These are phyloP conservation scores for Dugesia japonica DNA, from an alignment of 2,888 invertebrate genomes.

Conservation along the genomic window DNA sequence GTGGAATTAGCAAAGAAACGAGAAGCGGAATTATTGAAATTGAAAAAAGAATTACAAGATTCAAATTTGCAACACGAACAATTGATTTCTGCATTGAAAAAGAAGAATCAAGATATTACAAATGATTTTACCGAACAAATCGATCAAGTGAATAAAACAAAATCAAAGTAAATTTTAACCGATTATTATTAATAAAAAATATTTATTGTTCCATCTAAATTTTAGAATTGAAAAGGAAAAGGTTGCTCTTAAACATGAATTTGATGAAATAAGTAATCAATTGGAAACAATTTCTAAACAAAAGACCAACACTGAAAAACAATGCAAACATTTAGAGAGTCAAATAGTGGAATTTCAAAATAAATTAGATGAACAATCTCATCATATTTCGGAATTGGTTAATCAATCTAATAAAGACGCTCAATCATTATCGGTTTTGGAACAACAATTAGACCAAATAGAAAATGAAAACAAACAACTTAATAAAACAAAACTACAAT, in stretches of 20 bases:
- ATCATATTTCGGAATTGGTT: slow-evolving; percentile 78
- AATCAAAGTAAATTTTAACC: slow-evolving; percentile 63
- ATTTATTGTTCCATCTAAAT: not conserved
- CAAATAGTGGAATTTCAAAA: slow-evolving; percentile 81
- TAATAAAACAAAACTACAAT: slow-evolving; percentile 72
- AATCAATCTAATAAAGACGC: slow-evolving; percentile 35
- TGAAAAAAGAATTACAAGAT: slow-evolving; percentile 89
- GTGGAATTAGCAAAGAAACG: slow-evolving; percentile 65
- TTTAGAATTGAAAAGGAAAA: slow-evolving; percentile 78
- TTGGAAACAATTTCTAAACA: slow-evolving; percentile 93
- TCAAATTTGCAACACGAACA: slow-evolving; percentile 89
- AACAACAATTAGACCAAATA: slow-evolving; percentile 67
- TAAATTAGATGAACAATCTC: slow-evolving; percentile 88
- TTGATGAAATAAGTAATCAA: slow-evolving; percentile 88
- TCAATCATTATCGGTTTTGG: not conserved
- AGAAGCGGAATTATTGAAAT: slow-evolving; percentile 92
- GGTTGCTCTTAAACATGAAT: slow-evolving; percentile 85
- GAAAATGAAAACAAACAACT: slow-evolving; percentile 80
- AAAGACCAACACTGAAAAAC: slow-evolving; percentile 95
- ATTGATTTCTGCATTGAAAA: slow-evolving; percentile 72
- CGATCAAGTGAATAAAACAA: slow-evolving; percentile 97
- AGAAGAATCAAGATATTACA: slow-evolving; percentile 98
- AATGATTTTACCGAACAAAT: slow-evolving; percentile 99
- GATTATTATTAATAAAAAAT: no score
- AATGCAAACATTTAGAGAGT: slow-evolving; percentile 87